Conservation (phyloP, 92 coral and sea anemone species). For the Virgularia gustaviana region DNA sequence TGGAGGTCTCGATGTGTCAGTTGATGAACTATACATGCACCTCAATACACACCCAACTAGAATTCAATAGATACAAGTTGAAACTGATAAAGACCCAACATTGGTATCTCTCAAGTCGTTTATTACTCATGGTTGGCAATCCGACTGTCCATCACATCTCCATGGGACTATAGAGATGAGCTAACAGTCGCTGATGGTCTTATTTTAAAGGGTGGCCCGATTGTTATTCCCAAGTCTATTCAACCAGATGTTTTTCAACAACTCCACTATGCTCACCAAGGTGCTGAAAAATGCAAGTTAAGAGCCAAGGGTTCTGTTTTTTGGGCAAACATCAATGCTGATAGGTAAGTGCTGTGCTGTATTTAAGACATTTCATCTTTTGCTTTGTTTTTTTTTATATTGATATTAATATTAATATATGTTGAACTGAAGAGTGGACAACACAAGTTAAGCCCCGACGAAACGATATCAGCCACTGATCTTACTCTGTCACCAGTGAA, state of each 20-base stretch:
- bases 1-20: conserved; percentile 10
- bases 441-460: no score
- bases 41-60: conserved; percentile 25
- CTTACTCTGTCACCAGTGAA: no score
- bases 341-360: conserved; percentile 54
- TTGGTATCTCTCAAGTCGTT: conserved; percentile 28
- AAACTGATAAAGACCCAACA: conserved; percentile 31
- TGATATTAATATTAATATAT: no score
- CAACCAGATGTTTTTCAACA: conserved; percentile 43
- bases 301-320: conserved; percentile 59
- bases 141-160: conserved; percentile 53
- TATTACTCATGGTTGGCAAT: conserved; percentile 55
- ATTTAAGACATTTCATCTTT: no score
- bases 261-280: conserved; percentile 52
- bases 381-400: no score
- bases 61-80: not conserved
- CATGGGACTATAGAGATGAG: conserved; percentile 57
- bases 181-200: conserved; percentile 49
- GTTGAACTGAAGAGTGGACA: no score
- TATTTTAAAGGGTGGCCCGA: conserved; percentile 42
- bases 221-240: conserved; percentile 42
- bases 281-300: conserved; percentile 53
- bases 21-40: conserved; percentile 21
- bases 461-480: no score
- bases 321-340: conserved; percentile 54